Conservation (phyloP, 2,797 vertebrate genomes). For the Siniperca scherzeri region DNA sequence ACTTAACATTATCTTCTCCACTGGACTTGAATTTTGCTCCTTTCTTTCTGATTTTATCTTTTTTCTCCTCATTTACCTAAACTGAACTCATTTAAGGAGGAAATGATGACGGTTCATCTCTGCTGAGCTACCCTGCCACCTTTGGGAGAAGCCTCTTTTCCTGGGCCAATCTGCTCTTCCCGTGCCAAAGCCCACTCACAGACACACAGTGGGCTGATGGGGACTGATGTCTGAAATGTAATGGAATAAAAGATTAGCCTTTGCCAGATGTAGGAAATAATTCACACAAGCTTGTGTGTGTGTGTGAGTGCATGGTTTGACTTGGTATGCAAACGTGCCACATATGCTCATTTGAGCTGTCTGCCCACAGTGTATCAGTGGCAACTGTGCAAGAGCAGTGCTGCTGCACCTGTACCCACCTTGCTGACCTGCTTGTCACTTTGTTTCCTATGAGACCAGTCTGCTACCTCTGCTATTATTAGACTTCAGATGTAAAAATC, state of each 20-base stretch:
- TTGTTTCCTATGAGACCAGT: slow-evolving; percentile 61
- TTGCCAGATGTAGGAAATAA: slow-evolving; percentile 71
- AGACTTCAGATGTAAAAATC: slow-evolving; percentile 60
- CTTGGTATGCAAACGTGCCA: slow-evolving; percentile 38
- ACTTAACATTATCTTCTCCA: slow-evolving; percentile 21
- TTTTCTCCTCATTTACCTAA: slow-evolving; percentile 39
- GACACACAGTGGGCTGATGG: slow-evolving; percentile 40
- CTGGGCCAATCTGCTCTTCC: slow-evolving; percentile 38
- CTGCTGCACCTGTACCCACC: slow-evolving; percentile 57
- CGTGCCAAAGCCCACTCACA: slow-evolving; percentile 49
- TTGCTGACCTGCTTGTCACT: slow-evolving; percentile 73
- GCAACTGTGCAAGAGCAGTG: slow-evolving; percentile 51
- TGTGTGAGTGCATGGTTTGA: slow-evolving; percentile 10
- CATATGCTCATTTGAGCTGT: slow-evolving; percentile 67
- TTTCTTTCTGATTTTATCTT: slow-evolving; percentile 20
- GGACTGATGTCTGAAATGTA: slow-evolving; percentile 64
- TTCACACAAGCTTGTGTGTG: slow-evolving; percentile 38
- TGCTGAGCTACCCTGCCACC: slow-evolving; percentile 41
- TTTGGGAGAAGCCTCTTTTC: slow-evolving; percentile 49
- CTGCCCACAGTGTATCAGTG: slow-evolving; percentile 43
- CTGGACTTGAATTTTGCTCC: slow-evolving; percentile 20
- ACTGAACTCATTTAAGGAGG: slow-evolving; percentile 58
- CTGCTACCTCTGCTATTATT: slow-evolving; percentile 68
- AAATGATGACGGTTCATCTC: slow-evolving; percentile 70
- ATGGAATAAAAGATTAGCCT: slow-evolving; percentile 81